Base-by-base conservation (phyloP, 2,888 invertebrate species). In the Dasysyrphus tricinctus region DNA sequence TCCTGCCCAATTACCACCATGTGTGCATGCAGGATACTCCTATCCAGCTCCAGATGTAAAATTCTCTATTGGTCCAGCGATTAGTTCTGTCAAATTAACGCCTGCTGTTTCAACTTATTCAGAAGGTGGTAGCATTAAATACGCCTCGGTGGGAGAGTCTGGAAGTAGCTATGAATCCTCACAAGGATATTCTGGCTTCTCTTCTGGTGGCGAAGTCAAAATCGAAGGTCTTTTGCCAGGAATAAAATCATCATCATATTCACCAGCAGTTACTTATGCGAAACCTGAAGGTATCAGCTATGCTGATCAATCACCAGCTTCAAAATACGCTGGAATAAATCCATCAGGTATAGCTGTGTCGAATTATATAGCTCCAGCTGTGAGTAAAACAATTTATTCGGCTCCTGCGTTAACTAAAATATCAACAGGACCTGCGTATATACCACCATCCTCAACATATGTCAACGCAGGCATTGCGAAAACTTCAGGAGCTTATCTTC, bases 11-110 rank as follows among this genome's bases (percentile, higher is more conserved):
- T 12, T 69, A 19, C 69, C 69, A 9, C 69, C 69, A 1, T 69
- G 69, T 54, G 78, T 75, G 3, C 90, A 91, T 73, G 91, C 92
- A 29, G 94, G 94, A 4, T 95, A 95, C 89, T 92, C 93, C 2
- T 94, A 94, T 90, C 92, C 94, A 47, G 92, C 93, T 5, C 94
- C 95, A 4, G 90, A 93, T 29, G 91, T 94, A 3, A 94, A 94
- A 89, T 92, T 94, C 42, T 93, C 94, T 4, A 89, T 92, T 56
- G 92, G 93, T 34, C 91, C 92, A 8, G 91, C 90, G 12, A 88
- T 90, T 32, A 89, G 90, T 29, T 89, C 90, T 59, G 89, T 91
- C 37, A 91, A 90, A 49, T 87, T 90, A 39, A 91, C 91, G 24
- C 91, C 92, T 6, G 89, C 91, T 42, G 82, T 91, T 34, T 90